A percentile compares a stretch with the other conserved stretches of the same genome.
Evolutionary conservation across 2,113 vertebrate species (phyloP).

Genomic region (Gavialis gangeticus): DNA sequence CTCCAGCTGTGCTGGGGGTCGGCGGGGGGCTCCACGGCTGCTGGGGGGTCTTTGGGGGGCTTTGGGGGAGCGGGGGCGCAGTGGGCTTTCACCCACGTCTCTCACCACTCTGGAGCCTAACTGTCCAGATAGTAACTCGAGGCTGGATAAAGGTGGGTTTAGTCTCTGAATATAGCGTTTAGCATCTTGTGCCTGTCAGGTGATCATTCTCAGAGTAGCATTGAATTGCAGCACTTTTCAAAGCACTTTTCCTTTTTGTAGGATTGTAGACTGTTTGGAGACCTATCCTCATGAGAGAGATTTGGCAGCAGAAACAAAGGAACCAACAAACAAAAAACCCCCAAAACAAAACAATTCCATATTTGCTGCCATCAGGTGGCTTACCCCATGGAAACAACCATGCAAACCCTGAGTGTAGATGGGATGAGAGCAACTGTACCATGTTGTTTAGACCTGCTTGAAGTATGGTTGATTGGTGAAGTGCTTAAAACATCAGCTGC

Average conservation of each 20-base stretch:
- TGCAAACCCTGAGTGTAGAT: not conserved
- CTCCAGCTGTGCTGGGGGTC: no score
- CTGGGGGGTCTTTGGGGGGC: no score
- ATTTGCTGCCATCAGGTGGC: not conserved
- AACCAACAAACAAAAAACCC: no score
- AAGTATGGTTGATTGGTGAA: not conserved
- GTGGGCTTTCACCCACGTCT: no score
- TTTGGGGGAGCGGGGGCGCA: no score
- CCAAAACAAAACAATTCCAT: not conserved
- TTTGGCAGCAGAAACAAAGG: not conserved
- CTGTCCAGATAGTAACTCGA: not conserved
- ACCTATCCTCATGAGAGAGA: not conserved
- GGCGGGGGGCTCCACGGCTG: no score
- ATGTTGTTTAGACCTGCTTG: accelerated
- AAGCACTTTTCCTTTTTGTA: not conserved
- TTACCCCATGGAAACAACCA: not conserved
- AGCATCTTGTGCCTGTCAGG: not conserved
- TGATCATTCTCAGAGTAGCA: not conserved
- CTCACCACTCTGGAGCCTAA: no score
- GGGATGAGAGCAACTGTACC: not conserved
- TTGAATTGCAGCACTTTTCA: not conserved
- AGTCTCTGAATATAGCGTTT: not conserved
- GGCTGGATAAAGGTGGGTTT: not conserved
- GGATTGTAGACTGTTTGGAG: not conserved
- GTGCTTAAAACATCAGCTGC: not conserved